Evolutionary conservation across 2,888 invertebrate genomes (phyloP).

Genomic region (Biston betularia): DNA sequence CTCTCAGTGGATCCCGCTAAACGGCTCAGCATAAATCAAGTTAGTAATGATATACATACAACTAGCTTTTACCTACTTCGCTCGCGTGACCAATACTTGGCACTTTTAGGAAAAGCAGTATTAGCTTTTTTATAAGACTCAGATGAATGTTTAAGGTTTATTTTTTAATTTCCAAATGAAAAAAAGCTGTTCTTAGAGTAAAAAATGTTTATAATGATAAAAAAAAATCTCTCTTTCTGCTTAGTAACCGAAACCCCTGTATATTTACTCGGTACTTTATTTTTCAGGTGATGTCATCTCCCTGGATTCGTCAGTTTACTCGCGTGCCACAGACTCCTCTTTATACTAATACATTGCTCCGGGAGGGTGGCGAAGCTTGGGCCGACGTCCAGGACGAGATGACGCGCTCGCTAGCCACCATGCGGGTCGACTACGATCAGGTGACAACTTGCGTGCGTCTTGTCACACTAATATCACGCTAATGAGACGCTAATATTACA

Average conservation of each 20-base stretch:
- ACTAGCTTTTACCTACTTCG: too few relatives aligned
- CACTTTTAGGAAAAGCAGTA: too few relatives aligned
- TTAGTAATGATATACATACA: constrained; percentile 63
- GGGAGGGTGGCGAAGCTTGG: constrained; percentile 97
- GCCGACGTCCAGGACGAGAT: constrained; percentile 99
- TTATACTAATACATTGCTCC: constrained; percentile 94
- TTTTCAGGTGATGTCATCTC: constrained; percentile 77
- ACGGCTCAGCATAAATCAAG: constrained; percentile 95
- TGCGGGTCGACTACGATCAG: constrained; percentile 99
- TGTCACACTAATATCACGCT: neutral
- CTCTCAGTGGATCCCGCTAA: constrained; percentile 97
- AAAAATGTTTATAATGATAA: too few relatives aligned
- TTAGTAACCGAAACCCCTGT: too few relatives aligned
- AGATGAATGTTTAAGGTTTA: too few relatives aligned
- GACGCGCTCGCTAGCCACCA: constrained; percentile 98
- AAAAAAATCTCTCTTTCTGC: too few relatives aligned
- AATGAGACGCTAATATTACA: neutral
- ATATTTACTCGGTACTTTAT: neutral
- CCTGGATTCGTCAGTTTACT: constrained; percentile 88
- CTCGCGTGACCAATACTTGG: too few relatives aligned
- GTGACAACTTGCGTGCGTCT: constrained; percentile 58
- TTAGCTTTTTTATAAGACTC: too few relatives aligned
- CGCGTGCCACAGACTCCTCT: constrained; percentile 98
- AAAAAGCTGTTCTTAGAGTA: too few relatives aligned
- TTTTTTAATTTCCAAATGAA: too few relatives aligned